A percentile compares a stretch with the other conserved stretches of the same genome.
phyloP scores from a whole-genome alignment of 1,140 invertebrate species.

The Eciton burchellii region DNA sequence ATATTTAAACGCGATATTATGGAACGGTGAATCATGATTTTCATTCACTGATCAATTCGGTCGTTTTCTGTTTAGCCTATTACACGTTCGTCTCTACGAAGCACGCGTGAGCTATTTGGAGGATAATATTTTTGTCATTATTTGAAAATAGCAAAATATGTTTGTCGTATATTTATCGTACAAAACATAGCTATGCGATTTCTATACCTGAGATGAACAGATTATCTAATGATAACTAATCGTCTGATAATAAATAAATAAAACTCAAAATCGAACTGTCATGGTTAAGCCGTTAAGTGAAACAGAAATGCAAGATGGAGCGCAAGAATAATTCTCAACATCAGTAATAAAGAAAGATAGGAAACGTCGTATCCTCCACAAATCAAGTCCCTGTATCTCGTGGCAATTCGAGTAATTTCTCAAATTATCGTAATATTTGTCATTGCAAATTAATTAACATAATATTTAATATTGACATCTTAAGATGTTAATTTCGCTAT shows the following conservation, averaged over 20 bases:
- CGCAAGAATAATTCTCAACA: background rate
- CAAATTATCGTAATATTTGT: background rate
- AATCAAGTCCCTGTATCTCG: background rate
- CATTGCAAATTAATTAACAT: background rate
- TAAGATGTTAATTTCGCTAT: background rate
- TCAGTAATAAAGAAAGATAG: background rate
- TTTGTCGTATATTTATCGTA: background rate
- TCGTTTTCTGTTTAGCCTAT: background rate
- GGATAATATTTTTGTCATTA: background rate
- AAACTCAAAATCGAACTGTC: conserved; percentile 23
- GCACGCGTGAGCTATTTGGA: background rate
- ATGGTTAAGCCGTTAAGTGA: background rate
- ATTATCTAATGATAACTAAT: too few relatives aligned
- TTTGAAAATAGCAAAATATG: conserved; percentile 15
- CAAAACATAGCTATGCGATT: background rate
- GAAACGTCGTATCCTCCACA: background rate
- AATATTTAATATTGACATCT: background rate
- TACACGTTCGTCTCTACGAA: background rate
- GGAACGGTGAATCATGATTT: background rate
- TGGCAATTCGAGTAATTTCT: background rate
- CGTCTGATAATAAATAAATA: background rate
- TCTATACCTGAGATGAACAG: background rate
- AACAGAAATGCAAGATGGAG: background rate
- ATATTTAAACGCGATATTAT: background rate
- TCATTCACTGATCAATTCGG: background rate